phyloP scores from a whole-genome alignment of 2,113 vertebrate genomes.

The Pollachius pollachius region DNA sequence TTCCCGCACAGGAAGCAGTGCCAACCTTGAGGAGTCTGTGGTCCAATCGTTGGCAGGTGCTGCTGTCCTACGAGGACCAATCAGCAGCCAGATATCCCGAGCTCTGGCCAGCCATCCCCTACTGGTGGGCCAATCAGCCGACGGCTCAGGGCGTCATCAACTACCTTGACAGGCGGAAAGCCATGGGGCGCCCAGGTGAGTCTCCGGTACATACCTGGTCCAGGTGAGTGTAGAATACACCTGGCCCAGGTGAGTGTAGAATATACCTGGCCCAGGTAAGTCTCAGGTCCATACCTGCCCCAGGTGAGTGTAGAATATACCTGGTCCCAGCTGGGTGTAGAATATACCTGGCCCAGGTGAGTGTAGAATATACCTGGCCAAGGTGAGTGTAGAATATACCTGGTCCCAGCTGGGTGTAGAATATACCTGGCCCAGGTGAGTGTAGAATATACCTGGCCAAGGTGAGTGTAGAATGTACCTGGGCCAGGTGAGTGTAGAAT shows the following conservation, averaged over 20 bases:
- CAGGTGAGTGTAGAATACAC: not conserved
- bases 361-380: too few relatives aligned
- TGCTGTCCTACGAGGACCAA: constrained; percentile 81
- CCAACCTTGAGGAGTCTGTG: constrained; percentile 80
- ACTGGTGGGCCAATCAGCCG: constrained; percentile 85
- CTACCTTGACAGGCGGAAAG: constrained; percentile 79
- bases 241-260: not conserved
- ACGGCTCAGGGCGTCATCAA: constrained; percentile 67
- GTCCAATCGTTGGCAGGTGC: constrained; percentile 77
- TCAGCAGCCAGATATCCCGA: constrained; percentile 55
- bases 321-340: not conserved
- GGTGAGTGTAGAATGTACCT: too few relatives aligned
- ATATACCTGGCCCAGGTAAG: not conserved
- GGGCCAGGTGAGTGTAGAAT: not conserved
- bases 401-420: not conserved
- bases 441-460: not conserved
- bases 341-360: not conserved
- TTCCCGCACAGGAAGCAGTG: constrained; percentile 63
- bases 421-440: not conserved
- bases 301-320: not conserved
- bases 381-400: not conserved
- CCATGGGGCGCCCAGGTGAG: constrained; percentile 81
- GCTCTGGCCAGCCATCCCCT: constrained; percentile 82
- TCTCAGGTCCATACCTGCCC: not conserved
- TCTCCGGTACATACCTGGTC: not conserved